These are phyloP conservation scores for Charanyca ferruginea DNA, from an alignment of 2,888 invertebrate species.

Conservation along the genomic window DNA sequence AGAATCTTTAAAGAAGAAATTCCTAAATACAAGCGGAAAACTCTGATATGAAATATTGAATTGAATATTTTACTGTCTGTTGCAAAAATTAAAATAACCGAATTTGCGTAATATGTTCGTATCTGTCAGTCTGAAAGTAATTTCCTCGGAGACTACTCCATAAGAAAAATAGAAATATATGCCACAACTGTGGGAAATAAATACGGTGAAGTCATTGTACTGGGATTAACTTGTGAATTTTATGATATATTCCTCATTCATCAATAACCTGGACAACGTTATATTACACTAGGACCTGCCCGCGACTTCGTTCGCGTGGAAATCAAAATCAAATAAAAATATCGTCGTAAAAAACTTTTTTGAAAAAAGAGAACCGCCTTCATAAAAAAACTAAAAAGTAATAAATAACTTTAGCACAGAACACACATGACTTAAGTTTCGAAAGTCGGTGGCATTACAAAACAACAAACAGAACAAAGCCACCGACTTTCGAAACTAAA, in stretches of 20 bases:
- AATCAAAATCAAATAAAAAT: no score
- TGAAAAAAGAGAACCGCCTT: no score
- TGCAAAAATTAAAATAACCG: constrained; percentile 43
- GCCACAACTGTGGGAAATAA: constrained; percentile 15
- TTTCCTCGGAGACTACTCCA: constrained; percentile 52
- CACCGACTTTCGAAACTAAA: no score
- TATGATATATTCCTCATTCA: neutral
- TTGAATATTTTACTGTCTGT: constrained; percentile 47
- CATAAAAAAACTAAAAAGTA: no score
- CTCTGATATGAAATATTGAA: constrained; percentile 36
- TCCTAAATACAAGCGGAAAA: constrained; percentile 5
- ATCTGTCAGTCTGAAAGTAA: constrained; percentile 33
- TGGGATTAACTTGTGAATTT: neutral
- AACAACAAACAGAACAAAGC: no score
- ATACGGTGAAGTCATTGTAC: neutral
- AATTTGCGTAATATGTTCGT: constrained; percentile 42
- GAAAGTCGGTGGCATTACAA: no score
- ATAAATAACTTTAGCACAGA: no score
- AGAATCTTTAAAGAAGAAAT: neutral
- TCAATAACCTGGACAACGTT: neutral
- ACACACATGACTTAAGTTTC: no score
- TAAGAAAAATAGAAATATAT: constrained; percentile 39
- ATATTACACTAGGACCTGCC: no score
- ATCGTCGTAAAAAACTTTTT: no score
- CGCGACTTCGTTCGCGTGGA: no score